Evolutionary conservation across 2,113 vertebrate genomes (phyloP).

Genomic region (Percina caprodes): DNA sequence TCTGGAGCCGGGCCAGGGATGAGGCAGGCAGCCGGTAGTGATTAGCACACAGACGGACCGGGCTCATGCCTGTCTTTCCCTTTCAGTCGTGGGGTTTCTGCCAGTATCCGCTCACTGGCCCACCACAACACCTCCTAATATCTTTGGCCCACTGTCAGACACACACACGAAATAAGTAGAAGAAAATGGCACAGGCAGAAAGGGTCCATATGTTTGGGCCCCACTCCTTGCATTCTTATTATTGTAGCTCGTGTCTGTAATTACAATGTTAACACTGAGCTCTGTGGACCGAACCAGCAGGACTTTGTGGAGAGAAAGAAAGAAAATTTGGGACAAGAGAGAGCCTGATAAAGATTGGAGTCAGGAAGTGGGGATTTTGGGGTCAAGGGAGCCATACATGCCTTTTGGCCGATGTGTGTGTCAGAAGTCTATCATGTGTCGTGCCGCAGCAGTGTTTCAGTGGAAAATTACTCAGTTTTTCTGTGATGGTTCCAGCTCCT

Average conservation of each 20-base stretch:
- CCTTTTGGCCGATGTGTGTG: constrained; percentile 41
- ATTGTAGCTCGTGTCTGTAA: constrained; percentile 72
- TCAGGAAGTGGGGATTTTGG: background rate
- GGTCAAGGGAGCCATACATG: constrained; percentile 2
- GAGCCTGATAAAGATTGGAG: constrained; percentile 16
- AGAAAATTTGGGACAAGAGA: background rate
- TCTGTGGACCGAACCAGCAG: constrained; percentile 49
- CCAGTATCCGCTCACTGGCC: constrained; percentile 79
- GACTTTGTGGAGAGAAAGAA: constrained; percentile 29
- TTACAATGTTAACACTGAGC: constrained; percentile 74
- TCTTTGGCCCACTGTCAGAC: constrained; percentile 76
- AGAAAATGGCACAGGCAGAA: constrained; percentile 78
- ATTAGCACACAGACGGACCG: constrained; percentile 37
- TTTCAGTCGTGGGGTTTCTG: constrained; percentile 66
- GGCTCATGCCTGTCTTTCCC: constrained; percentile 56
- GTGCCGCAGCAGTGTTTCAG: constrained; percentile 55
- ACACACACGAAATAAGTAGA: constrained; percentile 76
- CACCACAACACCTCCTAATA: constrained; percentile 62
- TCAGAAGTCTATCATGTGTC: constrained; percentile 60
- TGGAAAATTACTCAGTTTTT: constrained; percentile 81
- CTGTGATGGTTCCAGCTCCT: constrained; percentile 37
- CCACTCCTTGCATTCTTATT: constrained; percentile 62
- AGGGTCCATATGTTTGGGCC: constrained; percentile 70
- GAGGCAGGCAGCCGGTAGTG: constrained; percentile 23
- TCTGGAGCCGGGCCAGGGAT: constrained; percentile 33